Base-by-base conservation (phyloP, 1,140 invertebrate species). In the Drosophila sucinea region DNA sequence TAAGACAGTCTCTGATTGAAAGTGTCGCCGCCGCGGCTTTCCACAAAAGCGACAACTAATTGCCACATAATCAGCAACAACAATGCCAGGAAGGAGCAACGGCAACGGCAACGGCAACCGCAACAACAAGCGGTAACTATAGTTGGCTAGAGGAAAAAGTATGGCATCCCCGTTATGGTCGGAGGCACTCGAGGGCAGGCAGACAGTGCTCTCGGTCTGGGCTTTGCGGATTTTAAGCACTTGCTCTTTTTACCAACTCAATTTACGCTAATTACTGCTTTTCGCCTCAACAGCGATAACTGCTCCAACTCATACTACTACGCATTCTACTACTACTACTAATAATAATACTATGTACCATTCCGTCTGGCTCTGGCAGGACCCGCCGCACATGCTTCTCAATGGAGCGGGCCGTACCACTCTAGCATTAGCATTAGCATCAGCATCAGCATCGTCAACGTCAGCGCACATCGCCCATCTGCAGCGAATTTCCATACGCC, bases 181-280 rank as follows among this genome's bases (percentile, higher is more conserved):
- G 40, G 4, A 41, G 40, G 40, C 40, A 41, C n/a, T 41, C 40
- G 40, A 8, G 64, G 67, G n/a, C 27, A 32, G 47, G 25, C 33
- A n/a, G 17, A 35, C 5, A 3, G 38, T 54, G 23, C 25, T 41
- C 8, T 41, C 6, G 1, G 41, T 51, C 35, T 30, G 35, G 7
- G 56, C 56, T 38, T 44, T 63, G 60, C 56, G 77, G 70, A 81
- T 79, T 77, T 70, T 57, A 64, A 71, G 77, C 77, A 80, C 79
- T 87, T 87, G 84, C 83, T 73, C 84, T 83, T 87, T 87, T 87
- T 89, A 87, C 73, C 79, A 83, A 89, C 84, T 89, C 84, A 87
- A 87, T 87, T 87, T 87, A 89, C 79, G 84, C 83, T 87, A 87
- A 87, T 87, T 87, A 87, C 84, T 87, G 83, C 77, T 81, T 83